Conservation (phyloP, 2,797 vertebrate genomes). For the Chromobotia macracanthus region DNA sequence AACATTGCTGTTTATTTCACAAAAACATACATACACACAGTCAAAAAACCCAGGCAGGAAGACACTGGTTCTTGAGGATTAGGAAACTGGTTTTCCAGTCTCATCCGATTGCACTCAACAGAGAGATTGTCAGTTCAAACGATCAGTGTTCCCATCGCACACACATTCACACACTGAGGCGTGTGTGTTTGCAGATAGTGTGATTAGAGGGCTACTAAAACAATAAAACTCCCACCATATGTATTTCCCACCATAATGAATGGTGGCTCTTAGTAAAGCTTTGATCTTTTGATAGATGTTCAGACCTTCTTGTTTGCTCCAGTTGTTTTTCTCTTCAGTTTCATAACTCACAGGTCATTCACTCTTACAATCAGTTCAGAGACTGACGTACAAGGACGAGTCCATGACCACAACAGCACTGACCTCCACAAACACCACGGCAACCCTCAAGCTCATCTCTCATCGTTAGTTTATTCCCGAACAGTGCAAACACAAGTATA, state of each 20-base stretch:
- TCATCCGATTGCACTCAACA: constrained; percentile 1
- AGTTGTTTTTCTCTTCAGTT: constrained; percentile 45
- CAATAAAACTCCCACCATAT: not conserved
- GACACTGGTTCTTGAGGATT: not conserved
- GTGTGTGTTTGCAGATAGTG: constrained; percentile 33
- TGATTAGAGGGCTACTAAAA: not conserved
- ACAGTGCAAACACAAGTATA: constrained; percentile 82
- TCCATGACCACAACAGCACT: constrained; percentile 13
- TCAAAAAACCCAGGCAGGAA: constrained; percentile 8
- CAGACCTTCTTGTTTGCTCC: constrained; percentile 29
- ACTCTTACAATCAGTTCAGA: constrained; percentile 25
- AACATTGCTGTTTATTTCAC: constrained; percentile 37
- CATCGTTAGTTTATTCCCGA: constrained; percentile 67
- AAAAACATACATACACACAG: constrained; percentile 35
- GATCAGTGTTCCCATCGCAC: not conserved
- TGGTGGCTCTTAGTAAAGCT: not conserved
- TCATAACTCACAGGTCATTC: constrained; percentile 37
- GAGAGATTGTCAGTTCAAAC: not conserved
- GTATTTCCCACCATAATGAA: not conserved
- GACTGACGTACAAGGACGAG: constrained; percentile 38
- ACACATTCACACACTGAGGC: not conserved
- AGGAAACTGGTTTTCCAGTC: constrained; percentile 8
- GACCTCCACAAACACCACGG: constrained; percentile 31
- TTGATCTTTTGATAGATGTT: too few relatives aligned
- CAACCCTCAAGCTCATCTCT: constrained; percentile 34